Base-by-base conservation (phyloP, 1,140 invertebrate genomes). In the Hyles vespertilio region DNA sequence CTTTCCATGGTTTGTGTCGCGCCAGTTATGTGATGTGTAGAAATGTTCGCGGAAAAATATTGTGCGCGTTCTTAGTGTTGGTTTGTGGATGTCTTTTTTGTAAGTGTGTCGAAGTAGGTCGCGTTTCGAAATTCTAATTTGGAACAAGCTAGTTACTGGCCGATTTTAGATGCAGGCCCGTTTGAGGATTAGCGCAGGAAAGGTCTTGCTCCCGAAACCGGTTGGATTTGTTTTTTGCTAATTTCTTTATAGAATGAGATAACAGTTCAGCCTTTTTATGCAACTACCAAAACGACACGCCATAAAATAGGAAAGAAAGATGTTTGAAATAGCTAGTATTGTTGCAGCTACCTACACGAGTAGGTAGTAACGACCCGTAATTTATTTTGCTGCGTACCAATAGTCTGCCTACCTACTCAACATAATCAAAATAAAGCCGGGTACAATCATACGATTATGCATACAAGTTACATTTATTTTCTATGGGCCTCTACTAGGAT, bases 11-110 rank as follows among this genome's bases (percentile, higher is more conserved):
- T 78, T 77, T 77, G 70, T 70, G 65, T 66, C 73, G 67, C 72
- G 76, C 69, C 74, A 70, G 71, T 78, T 78, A 72, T 74, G 69
- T 74, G 76, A 72, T 74, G 70, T 67, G 69, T 61, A 61, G 63
- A 63, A 62, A 70, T 70, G 74, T 82, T 86, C 75, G 79, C 83
- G 75, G 75, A 83, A 83, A 83, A 82, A 83, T 78, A 80, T 75
- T 71, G n/a, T 72, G 70, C 74, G 22, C 67, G 74, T 79, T 70
- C 77, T 67, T 73, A 77, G 79, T 60, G 77, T 74, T 47, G 58
- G 68, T 5, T 40, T 40, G 36, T 40, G 36, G 36, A 40, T 40
- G 36, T 8, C 55, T 66, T 68, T 78, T 70, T 77, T 72, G 65
- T 75, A 66, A 63, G 59, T 72, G 62, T 51, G 65, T 68, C 72